Evolutionary conservation across 1,140 invertebrate genomes (phyloP).

Genomic region (Drosophila nasuta): DNA sequence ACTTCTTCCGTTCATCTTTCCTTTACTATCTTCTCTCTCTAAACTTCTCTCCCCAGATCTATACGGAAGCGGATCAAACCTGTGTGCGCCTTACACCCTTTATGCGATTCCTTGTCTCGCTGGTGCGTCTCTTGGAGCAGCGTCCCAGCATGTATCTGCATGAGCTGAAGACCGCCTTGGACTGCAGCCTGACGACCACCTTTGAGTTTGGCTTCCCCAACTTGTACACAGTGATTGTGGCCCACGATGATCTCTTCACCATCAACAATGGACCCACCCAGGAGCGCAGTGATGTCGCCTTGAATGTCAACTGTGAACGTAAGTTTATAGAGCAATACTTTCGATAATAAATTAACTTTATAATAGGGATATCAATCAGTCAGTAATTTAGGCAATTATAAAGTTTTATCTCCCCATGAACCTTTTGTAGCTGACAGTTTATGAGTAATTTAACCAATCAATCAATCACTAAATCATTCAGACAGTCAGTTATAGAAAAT

Average conservation of each 20-base stretch:
- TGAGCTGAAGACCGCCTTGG: constrained; percentile 67
- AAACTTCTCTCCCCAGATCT: constrained; percentile 36
- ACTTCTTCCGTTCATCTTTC: neutral
- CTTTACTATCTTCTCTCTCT: too few species aligned
- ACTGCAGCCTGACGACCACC: constrained; percentile 60
- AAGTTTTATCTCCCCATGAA: too few species aligned
- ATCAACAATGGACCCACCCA: constrained; percentile 61
- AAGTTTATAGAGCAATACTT: constrained; percentile 30
- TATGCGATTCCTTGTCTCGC: constrained; percentile 68
- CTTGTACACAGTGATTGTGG: constrained; percentile 85
- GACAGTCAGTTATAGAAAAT: too few species aligned
- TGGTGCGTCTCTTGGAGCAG: constrained; percentile 72
- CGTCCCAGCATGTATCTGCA: constrained; percentile 60
- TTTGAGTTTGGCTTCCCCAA: constrained; percentile 85
- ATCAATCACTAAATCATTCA: too few species aligned
- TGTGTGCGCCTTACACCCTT: constrained; percentile 69
- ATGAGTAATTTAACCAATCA: too few species aligned
- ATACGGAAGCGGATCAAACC: constrained; percentile 44
- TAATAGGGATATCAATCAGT: too few species aligned
- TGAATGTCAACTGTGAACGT: constrained; percentile 68
- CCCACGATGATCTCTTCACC: constrained; percentile 86
- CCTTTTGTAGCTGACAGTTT: too few species aligned
- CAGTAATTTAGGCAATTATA: too few species aligned
- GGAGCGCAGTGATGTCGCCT: constrained; percentile 67
- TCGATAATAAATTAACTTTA: too few species aligned